Evolutionary conservation across 2,888 invertebrate genomes (phyloP).

Genomic region (Sialis fuliginosa): DNA sequence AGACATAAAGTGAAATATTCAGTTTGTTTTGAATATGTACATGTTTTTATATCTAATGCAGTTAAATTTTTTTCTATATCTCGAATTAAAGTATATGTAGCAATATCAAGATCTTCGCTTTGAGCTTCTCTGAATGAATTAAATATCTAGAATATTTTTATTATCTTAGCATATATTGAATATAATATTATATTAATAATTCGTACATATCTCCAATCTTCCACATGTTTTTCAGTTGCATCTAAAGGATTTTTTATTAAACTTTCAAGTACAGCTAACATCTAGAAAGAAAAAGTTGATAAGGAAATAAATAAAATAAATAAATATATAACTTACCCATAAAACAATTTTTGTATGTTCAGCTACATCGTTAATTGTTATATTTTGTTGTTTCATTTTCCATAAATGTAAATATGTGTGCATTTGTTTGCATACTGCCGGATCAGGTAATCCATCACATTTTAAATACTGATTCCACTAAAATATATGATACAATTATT

Average conservation of each 20-base stretch:
- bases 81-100: slow-evolving; percentile 29
- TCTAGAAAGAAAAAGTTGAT: slow-evolving; percentile 12
- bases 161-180: neutral
- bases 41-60: slow-evolving; percentile 26
- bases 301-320: neutral
- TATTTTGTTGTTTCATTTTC: slow-evolving; percentile 24
- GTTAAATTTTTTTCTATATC: slow-evolving; percentile 27
- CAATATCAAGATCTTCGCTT: slow-evolving; percentile 26
- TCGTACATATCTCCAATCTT: slow-evolving; percentile 16
- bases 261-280: slow-evolving; percentile 17
- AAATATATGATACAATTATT: slow-evolving; percentile 7
- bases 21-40: slow-evolving; percentile 23
- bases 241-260: slow-evolving; percentile 17
- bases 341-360: slow-evolving; percentile 26
- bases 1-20: slow-evolving; percentile 24
- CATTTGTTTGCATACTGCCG: slow-evolving; percentile 27
- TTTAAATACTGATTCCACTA: slow-evolving; percentile 34
- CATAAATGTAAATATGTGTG: slow-evolving; percentile 34
- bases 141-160: slow-evolving; percentile 18
- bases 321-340: slow-evolving; percentile 15
- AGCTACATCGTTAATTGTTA: slow-evolving; percentile 23
- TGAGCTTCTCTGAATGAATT: slow-evolving; percentile 26
- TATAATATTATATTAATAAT: neutral
- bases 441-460: slow-evolving; percentile 35
- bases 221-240: slow-evolving; percentile 10